These are phyloP conservation scores for Sciurus niger DNA, from an alignment of 2,113 vertebrate genomes.

Conservation along the genomic window DNA sequence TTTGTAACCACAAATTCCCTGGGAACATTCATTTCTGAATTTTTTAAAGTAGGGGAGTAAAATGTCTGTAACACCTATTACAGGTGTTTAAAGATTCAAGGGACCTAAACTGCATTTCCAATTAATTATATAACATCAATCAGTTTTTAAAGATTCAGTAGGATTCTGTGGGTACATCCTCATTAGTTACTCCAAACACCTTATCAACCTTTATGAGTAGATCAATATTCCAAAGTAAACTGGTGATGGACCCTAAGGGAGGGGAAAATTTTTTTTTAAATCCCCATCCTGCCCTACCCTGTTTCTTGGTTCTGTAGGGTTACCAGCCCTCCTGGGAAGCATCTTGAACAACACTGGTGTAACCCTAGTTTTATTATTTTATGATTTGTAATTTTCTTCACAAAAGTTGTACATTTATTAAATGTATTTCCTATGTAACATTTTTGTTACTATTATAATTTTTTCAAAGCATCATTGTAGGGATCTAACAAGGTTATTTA, in stretches of 20 bases:
- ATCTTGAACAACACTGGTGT: background rate
- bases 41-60: too few species aligned
- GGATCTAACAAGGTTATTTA: too few species aligned
- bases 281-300: background rate
- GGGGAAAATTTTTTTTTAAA: too few species aligned
- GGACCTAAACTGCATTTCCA: constrained; percentile 10
- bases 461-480: background rate
- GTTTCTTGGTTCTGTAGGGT: background rate
- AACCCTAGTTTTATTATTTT: background rate
- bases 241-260: background rate
- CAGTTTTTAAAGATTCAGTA: constrained; percentile 7
- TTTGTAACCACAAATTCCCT: too few species aligned
- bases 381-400: background rate
- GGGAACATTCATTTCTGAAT: too few species aligned
- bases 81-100: constrained; percentile 22
- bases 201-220: background rate
- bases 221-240: background rate
- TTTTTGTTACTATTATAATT: background rate
- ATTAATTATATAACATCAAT: constrained; percentile 25
- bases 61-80: background rate
- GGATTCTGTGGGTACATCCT: constrained; percentile 9
- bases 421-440: background rate
- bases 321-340: background rate
- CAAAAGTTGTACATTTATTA: background rate
- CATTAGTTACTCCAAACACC: constrained; percentile 46